Base-by-base conservation (phyloP, 2,888 invertebrate genomes). In the Lottia scabra region DNA sequence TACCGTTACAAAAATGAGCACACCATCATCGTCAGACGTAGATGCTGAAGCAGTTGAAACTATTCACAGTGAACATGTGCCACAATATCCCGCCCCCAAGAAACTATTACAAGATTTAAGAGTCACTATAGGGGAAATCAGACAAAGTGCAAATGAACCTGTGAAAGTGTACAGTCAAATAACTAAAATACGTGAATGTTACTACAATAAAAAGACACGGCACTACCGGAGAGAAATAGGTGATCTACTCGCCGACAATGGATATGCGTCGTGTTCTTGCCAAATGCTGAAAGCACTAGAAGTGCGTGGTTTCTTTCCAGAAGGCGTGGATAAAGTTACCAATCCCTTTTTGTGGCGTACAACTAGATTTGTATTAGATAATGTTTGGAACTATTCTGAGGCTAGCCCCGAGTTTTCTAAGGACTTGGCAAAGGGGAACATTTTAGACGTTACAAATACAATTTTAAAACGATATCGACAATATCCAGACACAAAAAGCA, bases 281-380 rank as follows among this genome's bases (percentile, higher is more conserved):
- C 85, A 84, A 68, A 87, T 87, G 83, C 65, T 88, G 71, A 85
- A 83, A 68, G 78, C 79, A 1, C 78, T 87, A 63, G 87, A 88
- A 75, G 80, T 81, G 45, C 80, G 86, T 64, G 88, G 88, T 6
- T 85, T 88, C 46, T 88, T 88, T 76, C 56, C 56, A 1, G 56
- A 19, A 0, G 56, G 56, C 10, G 10, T 56, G 23, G 23, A 23
- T 8, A 56, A 56, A 23, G 13, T 56, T 12, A 88, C 87, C 74
- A 87, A 84, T 68, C 88, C 87, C 67, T 84, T 85, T 62, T 82
- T 88, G 64, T 88, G 88, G 88, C 88, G 87, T 73, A 86, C 88
- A 0, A 84, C 86, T 0, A 87, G 87, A 75, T 88, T 87, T 75
- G 82, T 86, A 6, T 84, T 86, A 71, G 88, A 86, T 74, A 84